phyloP scores from a whole-genome alignment of 2,113 vertebrate genomes.

The Macheiramphus alcinus region DNA sequence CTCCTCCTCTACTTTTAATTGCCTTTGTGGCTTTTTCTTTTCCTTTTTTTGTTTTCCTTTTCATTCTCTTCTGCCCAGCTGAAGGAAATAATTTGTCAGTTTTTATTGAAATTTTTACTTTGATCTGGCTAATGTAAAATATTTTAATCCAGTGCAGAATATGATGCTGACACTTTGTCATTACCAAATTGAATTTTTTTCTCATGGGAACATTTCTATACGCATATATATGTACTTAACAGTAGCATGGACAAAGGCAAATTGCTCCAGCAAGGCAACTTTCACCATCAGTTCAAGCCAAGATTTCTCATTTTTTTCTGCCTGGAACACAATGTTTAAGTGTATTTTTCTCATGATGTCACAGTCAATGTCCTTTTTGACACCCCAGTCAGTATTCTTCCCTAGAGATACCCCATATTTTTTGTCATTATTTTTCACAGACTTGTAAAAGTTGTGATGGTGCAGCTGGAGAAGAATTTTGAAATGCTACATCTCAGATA shows the following conservation, averaged over 20 bases:
- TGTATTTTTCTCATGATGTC: background rate
- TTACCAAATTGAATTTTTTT: background rate
- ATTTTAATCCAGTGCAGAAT: constrained; percentile 1
- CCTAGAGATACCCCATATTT: background rate
- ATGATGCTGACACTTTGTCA: background rate
- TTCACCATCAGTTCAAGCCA: background rate
- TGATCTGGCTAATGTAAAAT: constrained; percentile 9
- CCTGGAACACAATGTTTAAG: background rate
- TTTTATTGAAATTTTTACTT: constrained; percentile 26
- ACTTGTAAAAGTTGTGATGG: background rate
- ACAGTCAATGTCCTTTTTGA: background rate
- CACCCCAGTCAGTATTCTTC: background rate
- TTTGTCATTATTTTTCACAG: background rate
- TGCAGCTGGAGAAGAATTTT: background rate
- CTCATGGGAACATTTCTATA: background rate
- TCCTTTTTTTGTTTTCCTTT: background rate
- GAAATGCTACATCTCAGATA: background rate
- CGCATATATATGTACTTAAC: background rate
- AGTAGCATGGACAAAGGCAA: background rate
- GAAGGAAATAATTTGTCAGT: background rate
- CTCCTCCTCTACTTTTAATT: constrained; percentile 1
- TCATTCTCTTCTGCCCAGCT: background rate
- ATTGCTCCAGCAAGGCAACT: background rate
- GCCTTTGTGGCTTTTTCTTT: constrained; percentile 1
- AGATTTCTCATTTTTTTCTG: background rate